Evolutionary conservation across 92 coral and sea anemone genomes (phyloP), one percentile per base, ranked within the genome.

Genomic region (Epizoanthus rinbou): DNA sequence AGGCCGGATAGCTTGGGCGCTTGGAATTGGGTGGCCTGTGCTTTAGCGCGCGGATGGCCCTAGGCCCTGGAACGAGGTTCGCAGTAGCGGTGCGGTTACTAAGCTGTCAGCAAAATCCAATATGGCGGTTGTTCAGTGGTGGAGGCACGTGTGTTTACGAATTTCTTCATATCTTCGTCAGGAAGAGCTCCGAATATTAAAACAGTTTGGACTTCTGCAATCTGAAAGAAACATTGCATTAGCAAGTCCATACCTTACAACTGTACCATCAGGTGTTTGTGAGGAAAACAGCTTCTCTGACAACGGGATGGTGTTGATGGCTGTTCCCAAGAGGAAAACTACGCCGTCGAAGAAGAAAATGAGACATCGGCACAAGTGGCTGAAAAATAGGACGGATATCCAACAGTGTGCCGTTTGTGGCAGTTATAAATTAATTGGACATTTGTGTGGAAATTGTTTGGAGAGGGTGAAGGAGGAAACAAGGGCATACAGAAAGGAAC

Each of bases 331-430:
- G 76, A 94, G 89, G 83, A 92, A 92, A 81, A 94, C 98, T 19
- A 90, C 99, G 15, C 91, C 93, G n/a, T 90, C 93, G 19, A 94
- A 91, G 67, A 94, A 92, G 76, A 94, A 93, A 89, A 86, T 96
- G 57, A 86, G 99, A 85, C 86, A 90, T 76, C 98, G 91, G 18
- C 94, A 95, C 84, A 94, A 94, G 80, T 94, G 95, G 92, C 91
- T 94, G 73, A 96, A 94, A 81, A 94, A 94, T 68, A 90, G 99
- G 84, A 91, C 95, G 6, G 99, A 96, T 58, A 96, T 96, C 67
- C 97, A 96, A 69, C 80, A 86, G n/a, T 96, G 99, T 89, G 91
- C 87, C 37, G 96, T 94, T 28, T 96, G 99, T 76, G 95, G 98
- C 47, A 92, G 89, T 39, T 80, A 85, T 59, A 96, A 96, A 86